These are phyloP conservation scores for Sphenopsis melanotis DNA, from an alignment of 2,797 vertebrate genomes.

Conservation along the genomic window DNA sequence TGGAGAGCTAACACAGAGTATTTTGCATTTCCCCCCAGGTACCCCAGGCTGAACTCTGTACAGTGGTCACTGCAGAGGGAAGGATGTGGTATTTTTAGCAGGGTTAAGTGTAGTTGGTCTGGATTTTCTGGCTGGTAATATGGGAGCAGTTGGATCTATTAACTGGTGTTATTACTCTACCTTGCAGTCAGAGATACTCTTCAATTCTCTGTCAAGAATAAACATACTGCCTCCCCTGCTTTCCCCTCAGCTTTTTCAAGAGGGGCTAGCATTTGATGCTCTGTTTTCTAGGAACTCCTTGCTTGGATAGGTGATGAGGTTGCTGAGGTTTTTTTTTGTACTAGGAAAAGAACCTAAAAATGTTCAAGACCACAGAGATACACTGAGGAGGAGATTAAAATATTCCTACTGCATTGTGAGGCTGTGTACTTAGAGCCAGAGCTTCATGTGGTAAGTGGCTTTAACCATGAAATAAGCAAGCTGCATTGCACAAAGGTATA, in stretches of 20 bases:
- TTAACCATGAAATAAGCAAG: background rate
- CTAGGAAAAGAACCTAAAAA: background rate
- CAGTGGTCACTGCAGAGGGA: background rate
- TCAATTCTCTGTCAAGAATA: background rate
- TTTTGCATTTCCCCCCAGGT: background rate
- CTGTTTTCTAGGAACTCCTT: background rate
- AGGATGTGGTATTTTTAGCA: background rate
- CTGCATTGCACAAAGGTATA: background rate
- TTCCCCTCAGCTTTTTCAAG: background rate
- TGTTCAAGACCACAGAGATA: background rate
- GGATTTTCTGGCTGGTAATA: background rate
- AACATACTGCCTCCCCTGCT: background rate
- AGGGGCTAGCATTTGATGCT: background rate
- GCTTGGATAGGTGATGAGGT: background rate
- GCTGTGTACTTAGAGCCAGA: background rate
- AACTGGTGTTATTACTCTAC: background rate
- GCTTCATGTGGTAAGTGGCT: conserved; percentile 5
- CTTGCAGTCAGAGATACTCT: background rate
- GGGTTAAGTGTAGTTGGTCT: background rate
- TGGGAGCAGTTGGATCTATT: background rate
- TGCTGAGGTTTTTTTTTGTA: background rate
- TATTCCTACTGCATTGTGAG: background rate
- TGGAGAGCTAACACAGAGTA: background rate
- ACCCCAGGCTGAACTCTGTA: background rate
- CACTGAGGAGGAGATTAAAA: background rate